These are phyloP conservation scores for Drosophila gaucha DNA, from an alignment of 2,888 invertebrate species.

Conservation along the genomic window DNA sequence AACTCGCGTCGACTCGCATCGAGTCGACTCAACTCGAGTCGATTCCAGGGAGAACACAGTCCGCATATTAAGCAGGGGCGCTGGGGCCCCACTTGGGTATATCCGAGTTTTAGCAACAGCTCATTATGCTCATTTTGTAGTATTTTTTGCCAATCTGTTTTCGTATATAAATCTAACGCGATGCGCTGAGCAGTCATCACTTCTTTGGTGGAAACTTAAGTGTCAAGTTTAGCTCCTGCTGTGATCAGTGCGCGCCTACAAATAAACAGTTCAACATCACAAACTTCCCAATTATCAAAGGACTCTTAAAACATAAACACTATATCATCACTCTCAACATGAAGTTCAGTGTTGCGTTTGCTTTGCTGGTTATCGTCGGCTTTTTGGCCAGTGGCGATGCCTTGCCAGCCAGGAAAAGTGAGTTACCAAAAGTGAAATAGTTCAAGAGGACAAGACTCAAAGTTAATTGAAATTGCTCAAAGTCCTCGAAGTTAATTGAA, in stretches of 20 bases:
- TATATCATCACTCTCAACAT: conserved; percentile 52
- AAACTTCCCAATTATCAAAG: conserved; percentile 31
- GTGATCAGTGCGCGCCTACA: conserved; percentile 73
- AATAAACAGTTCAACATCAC: conserved; percentile 17
- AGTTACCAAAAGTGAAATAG: conserved; percentile 45
- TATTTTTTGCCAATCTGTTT: conserved; percentile 66
- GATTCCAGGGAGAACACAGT: conserved; percentile 42
- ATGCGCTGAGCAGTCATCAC: conserved; percentile 82
- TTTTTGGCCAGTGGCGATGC: conserved; percentile 77
- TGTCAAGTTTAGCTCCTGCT: conserved; percentile 85
- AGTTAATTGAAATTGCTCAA: background rate
- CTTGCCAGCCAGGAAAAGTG: conserved; percentile 81
- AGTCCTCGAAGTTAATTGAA: background rate
- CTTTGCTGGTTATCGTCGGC: conserved; percentile 76
- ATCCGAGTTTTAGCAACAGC: conserved; percentile 66
- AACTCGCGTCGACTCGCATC: conserved; percentile 5
- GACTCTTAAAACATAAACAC: conserved; percentile 35
- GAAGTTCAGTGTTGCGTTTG: conserved; percentile 77
- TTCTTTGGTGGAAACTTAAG: conserved; percentile 85
- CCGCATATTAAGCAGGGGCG: conserved; percentile 73
- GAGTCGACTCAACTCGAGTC: conserved; percentile 16
- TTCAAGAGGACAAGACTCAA: conserved; percentile 7
- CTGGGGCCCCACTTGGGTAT: conserved; percentile 64
- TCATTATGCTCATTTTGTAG: conserved; percentile 67
- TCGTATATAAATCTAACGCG: conserved; percentile 85